Percentiles rank a stretch among this genome's conserved stretches.
Evolutionary conservation across 1,140 invertebrate genomes (phyloP).

Genomic region (Cotesia typhae): DNA sequence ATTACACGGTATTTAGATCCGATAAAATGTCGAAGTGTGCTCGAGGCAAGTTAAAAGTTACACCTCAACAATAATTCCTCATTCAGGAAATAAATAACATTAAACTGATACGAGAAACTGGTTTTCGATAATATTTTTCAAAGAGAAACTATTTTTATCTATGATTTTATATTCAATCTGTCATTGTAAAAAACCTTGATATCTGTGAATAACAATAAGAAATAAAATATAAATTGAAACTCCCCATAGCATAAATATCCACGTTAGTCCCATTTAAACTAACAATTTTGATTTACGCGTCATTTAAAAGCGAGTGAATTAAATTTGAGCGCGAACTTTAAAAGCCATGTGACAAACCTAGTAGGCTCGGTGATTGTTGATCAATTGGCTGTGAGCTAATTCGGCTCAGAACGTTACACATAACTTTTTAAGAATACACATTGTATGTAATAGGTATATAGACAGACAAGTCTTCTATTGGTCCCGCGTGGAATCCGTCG

Average conservation of each 20-base stretch:
- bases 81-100: constrained; percentile 54
- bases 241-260: too few species aligned
- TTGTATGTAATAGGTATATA: not conserved
- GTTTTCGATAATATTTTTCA: constrained; percentile 43
- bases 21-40: constrained; percentile 61
- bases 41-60: constrained; percentile 45
- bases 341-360: constrained; percentile 51
- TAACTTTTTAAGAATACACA: constrained; percentile 7
- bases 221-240: too few species aligned
- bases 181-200: not conserved
- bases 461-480: constrained; percentile 6
- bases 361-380: constrained; percentile 63
- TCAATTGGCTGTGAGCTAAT: constrained; percentile 65
- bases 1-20: constrained; percentile 44
- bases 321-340: constrained; percentile 13
- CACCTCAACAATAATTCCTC: constrained; percentile 55
- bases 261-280: too few species aligned
- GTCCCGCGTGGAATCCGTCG: constrained; percentile 7
- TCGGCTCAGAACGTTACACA: constrained; percentile 48
- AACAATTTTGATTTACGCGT: not conserved
- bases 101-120: constrained; percentile 58
- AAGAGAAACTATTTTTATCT: not conserved
- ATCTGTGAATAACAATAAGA: not conserved
- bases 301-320: not conserved
- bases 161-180: not conserved